Evolutionary conservation across 2,888 invertebrate genomes (phyloP).

Genomic region (Agelastica alni): DNA sequence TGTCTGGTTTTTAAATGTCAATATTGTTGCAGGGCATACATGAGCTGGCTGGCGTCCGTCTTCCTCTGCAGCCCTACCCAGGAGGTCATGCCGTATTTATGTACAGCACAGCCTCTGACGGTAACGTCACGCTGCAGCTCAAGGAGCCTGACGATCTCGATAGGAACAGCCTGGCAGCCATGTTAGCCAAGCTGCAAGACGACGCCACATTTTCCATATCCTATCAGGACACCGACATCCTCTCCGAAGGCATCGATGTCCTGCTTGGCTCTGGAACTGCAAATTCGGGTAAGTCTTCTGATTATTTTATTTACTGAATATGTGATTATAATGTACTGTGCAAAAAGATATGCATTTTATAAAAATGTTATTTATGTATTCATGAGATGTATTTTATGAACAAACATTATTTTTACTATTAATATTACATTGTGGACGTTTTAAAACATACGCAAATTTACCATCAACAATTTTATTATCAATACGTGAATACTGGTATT

Average conservation of each 20-base stretch:
- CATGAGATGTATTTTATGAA: no score
- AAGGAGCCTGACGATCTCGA: slow-evolving; percentile 63
- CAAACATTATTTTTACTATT: no score
- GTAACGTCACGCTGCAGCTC: slow-evolving; percentile 67
- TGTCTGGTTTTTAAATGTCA: no score
- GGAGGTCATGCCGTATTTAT: slow-evolving; percentile 68
- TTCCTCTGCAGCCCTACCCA: slow-evolving; percentile 61
- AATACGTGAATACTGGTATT: no score
- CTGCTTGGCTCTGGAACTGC: slow-evolving; percentile 64
- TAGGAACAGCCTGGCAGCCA: slow-evolving; percentile 56
- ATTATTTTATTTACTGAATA: no score
- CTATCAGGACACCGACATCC: slow-evolving; percentile 75
- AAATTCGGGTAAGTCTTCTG: slow-evolving; percentile 54
- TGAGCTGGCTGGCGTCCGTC: slow-evolving; percentile 57
- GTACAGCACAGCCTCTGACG: slow-evolving; percentile 71
- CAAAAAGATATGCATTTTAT: no score
- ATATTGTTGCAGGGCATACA: slow-evolving; percentile 50
- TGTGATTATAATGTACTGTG: no score
- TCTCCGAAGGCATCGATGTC: slow-evolving; percentile 66
- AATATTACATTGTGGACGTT: no score
- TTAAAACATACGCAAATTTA: no score
- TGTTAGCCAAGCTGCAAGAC: slow-evolving; percentile 61
- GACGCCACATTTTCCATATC: slow-evolving; percentile 73
- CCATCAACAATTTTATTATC: no score
- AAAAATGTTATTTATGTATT: no score